Percentiles rank a stretch among this genome's conserved stretches.
Evolutionary conservation across 2,797 vertebrate species (phyloP).

Genomic region (Tenualosa ilisha): DNA sequence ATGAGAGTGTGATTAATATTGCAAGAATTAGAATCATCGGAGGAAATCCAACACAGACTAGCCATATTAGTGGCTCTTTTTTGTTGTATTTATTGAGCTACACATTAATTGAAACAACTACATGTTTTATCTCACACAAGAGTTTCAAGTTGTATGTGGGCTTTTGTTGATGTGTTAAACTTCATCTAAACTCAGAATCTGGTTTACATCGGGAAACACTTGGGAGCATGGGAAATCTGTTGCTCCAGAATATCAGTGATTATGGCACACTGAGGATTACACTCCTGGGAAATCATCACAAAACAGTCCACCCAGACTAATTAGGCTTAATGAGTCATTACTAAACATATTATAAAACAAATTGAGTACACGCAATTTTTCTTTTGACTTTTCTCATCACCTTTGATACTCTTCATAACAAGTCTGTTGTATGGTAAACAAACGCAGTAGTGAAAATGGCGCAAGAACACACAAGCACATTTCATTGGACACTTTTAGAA

Average conservation of each 20-base stretch:
- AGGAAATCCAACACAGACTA: not conserved
- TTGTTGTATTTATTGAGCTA: slow-evolving; percentile 2
- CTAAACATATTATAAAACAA: slow-evolving; percentile 12
- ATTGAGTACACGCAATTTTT: not conserved
- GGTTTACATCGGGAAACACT: not conserved
- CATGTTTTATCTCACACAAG: not conserved
- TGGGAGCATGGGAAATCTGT: not conserved
- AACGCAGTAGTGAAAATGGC: not conserved
- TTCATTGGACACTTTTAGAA: not conserved
- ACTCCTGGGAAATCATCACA: not conserved
- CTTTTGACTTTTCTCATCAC: not conserved
- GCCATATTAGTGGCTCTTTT: not conserved
- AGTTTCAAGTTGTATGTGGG: not conserved
- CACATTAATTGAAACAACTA: not conserved
- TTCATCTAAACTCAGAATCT: not conserved
- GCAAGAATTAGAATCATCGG: not conserved
- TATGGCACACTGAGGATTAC: not conserved
- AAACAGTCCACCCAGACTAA: not conserved
- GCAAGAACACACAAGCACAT: not conserved
- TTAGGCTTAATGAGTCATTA: not conserved
- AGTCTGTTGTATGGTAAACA: not conserved
- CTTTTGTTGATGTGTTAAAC: not conserved
- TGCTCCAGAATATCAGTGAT: not conserved
- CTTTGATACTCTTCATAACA: not conserved
- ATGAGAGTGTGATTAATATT: too few relatives aligned